These are phyloP conservation scores for Amphipyra berbera DNA, from an alignment of 2,888 invertebrate genomes.

Conservation along the genomic window DNA sequence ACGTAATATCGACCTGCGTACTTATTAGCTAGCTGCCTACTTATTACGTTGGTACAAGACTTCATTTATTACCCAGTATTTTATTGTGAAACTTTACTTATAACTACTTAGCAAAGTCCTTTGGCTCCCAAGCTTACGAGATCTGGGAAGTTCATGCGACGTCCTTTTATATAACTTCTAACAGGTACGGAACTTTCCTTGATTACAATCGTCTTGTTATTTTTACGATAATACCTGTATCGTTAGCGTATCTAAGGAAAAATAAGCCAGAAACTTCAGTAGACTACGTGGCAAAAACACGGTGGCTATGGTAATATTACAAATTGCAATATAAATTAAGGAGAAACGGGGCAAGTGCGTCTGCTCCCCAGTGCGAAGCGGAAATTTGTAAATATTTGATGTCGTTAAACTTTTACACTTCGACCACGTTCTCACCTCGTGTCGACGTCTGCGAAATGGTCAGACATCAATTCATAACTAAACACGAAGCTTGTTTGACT, in stretches of 20 bases:
- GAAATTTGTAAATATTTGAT: slow-evolving; percentile 75
- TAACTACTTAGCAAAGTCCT: slow-evolving; percentile 54
- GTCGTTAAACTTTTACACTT: slow-evolving; percentile 72
- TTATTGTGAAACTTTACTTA: slow-evolving; percentile 58
- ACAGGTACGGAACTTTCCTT: slow-evolving; percentile 51
- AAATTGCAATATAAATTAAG: slow-evolving; percentile 59
- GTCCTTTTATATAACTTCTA: slow-evolving; percentile 49
- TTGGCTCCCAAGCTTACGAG: slow-evolving; percentile 56
- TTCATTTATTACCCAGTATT: slow-evolving; percentile 50
- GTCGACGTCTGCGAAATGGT: slow-evolving; percentile 61
- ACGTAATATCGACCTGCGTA: slow-evolving; percentile 16
- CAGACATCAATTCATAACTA: slow-evolving; percentile 61
- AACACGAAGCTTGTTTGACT: slow-evolving; percentile 43
- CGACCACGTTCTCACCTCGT: slow-evolving; percentile 62
- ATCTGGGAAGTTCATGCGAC: slow-evolving; percentile 54
- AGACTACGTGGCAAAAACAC: slow-evolving; percentile 11
- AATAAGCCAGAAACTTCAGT: slow-evolving; percentile 9
- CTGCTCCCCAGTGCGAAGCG: slow-evolving; percentile 51
- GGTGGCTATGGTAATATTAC: slow-evolving; percentile 37
- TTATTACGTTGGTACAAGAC: slow-evolving; percentile 22
- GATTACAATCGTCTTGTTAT: slow-evolving; percentile 52
- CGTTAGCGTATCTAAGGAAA: slow-evolving; percentile 21
- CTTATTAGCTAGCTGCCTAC: slow-evolving; percentile 27
- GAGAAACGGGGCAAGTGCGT: slow-evolving; percentile 58
- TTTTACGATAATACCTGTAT: slow-evolving; percentile 50